These are phyloP conservation scores for Enteromius trimaculatus DNA, from an alignment of 2,797 vertebrate genomes.

Conservation along the genomic window DNA sequence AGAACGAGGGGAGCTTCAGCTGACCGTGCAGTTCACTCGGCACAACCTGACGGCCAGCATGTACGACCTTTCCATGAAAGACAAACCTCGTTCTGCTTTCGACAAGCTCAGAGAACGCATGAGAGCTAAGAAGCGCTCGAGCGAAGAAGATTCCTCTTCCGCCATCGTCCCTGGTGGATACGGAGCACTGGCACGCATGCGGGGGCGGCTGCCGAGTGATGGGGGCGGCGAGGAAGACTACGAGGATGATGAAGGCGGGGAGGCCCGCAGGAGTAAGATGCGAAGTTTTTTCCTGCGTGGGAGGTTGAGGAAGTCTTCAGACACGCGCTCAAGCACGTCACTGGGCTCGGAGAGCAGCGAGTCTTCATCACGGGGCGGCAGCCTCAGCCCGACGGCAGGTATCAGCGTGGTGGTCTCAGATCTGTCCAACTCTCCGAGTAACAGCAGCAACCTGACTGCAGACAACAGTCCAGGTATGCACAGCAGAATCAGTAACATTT, in stretches of 20 bases:
- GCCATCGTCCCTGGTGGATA: conserved; percentile 84
- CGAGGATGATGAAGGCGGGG: conserved; percentile 82
- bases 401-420: conserved; percentile 82
- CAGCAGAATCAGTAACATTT: no score
- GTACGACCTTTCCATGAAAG: conserved; percentile 95
- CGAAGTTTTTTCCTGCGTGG: conserved; percentile 90
- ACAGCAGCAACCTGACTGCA: conserved; percentile 89
- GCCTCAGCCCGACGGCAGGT: conserved; percentile 84
- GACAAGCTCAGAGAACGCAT: conserved; percentile 93
- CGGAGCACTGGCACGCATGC: conserved; percentile 71
- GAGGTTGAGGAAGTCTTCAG: conserved; percentile 89
- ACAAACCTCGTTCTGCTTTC: conserved; percentile 89
- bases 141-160: conserved; percentile 86
- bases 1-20: conserved; percentile 92
- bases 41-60: conserved; percentile 96
- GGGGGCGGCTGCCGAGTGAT: conserved; percentile 75
- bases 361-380: conserved; percentile 90
- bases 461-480: conserved; percentile 87
- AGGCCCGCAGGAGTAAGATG: conserved; percentile 86
- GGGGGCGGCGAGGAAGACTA: conserved; percentile 86
- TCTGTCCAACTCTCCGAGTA: conserved; percentile 80
- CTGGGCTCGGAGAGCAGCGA: conserved; percentile 94
- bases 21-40: conserved; percentile 89
- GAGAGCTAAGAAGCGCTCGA: conserved; percentile 85
- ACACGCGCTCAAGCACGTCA: conserved; percentile 92